Base-by-base conservation (phyloP, 2,888 invertebrate species). In the Uloborus plumipes region DNA sequence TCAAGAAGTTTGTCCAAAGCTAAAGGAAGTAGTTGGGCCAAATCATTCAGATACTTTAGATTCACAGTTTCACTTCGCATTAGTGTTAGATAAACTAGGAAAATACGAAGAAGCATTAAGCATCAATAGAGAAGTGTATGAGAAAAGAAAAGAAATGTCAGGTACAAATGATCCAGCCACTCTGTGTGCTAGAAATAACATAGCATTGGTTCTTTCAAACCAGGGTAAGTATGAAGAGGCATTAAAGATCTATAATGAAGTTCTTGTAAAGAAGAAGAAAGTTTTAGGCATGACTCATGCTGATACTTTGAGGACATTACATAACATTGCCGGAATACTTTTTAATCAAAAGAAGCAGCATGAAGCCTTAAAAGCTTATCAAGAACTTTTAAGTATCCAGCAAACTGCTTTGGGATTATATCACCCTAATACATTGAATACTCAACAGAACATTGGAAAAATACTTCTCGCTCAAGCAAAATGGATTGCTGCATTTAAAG, bases 91-190 rank as follows among this genome's bases (percentile, higher is more conserved):
- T 67, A 22, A 6, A 14, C 4, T n/a, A 47, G 47, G 67, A 67
- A 67, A 67, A 22, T 67, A 67, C 39, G 67, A 67, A 22, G 67
- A 67, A 15, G 67, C 49, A 20, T 67, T 67, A 67, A 67, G 20
- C 11, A 14, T 67, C 20, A 67, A 67, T 47, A 15, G 1, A 47
- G 22, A 67, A 1, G 47, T 67, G 6, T 49, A 14, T 31, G 50
- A 67, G 39, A 47, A 50, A 22, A 67, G 53, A 49, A 67, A 49
- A 47, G 9, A 67, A 49, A 67, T 18, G 31, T 67, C 39, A 51
- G 67, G 67, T 67, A 50, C n/a, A 49, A 47, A 11, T n/a, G 20
- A n/a, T 55, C 53, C 20, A n/a, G 4, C 22, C 4, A 67, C 67
- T 22, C 0, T 67, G 9, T 6, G 16, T 18, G 22, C 47, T 18